Percentiles rank a stretch among this genome's conserved stretches.
phyloP scores from a whole-genome alignment of 2,797 vertebrate species.

The Poliocrania exsul region DNA sequence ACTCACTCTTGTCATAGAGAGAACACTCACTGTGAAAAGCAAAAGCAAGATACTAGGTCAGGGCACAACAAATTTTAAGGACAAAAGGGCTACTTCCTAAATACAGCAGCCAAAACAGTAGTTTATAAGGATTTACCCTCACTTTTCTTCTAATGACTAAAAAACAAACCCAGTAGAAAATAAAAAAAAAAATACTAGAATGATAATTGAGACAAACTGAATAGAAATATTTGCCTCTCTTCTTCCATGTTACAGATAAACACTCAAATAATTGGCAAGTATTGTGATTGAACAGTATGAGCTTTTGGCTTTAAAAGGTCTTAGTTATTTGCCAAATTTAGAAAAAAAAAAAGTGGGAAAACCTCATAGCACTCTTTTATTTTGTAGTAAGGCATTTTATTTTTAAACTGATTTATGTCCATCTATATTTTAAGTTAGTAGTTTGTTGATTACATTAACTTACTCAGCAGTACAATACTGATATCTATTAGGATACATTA shows the following conservation, averaged over 20 bases:
- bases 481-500: slow-evolving; percentile 69
- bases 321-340: neutral
- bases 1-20: neutral
- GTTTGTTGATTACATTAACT: slow-evolving; percentile 65
- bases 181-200: neutral
- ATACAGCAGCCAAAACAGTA: neutral
- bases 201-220: neutral
- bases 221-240: neutral
- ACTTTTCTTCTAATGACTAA: neutral
- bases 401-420: neutral
- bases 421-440: slow-evolving; percentile 56
- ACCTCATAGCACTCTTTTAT: neutral
- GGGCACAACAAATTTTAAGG: neutral
- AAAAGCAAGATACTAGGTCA: neutral
- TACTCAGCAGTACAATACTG: slow-evolving; percentile 61
- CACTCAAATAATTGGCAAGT: neutral
- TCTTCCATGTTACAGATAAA: neutral
- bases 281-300: neutral
- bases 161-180: neutral
- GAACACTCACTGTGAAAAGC: neutral
- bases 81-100: neutral
- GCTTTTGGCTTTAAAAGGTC: neutral
- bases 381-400: neutral
- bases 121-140: neutral
- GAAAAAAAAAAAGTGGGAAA: neutral